Evolutionary conservation across 2,113 vertebrate species (phyloP).

Genomic region (Hypanus sabinus): DNA sequence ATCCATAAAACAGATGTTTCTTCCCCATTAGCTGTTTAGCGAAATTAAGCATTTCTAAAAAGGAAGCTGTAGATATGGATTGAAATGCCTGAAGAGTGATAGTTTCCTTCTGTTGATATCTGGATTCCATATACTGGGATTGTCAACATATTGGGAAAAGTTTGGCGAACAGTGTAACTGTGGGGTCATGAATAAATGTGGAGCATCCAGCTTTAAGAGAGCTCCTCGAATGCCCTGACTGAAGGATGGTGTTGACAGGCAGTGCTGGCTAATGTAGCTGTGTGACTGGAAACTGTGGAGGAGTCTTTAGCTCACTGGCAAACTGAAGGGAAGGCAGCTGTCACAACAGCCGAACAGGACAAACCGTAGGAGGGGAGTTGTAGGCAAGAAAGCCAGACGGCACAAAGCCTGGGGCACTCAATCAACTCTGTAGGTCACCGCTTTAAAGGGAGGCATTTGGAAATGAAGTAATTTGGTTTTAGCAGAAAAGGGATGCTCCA

Average conservation of each 20-base stretch:
- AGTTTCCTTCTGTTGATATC: not conserved
- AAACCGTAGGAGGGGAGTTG: not conserved
- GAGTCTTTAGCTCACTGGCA: not conserved
- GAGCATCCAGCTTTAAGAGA: not conserved
- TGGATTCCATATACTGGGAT: not conserved
- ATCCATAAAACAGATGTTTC: conserved; percentile 16
- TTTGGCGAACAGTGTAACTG: not conserved
- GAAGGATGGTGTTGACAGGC: not conserved
- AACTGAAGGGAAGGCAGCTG: not conserved
- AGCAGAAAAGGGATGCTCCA: not conserved
- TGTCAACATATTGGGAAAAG: not conserved
- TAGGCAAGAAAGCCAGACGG: not conserved
- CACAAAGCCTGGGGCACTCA: not conserved
- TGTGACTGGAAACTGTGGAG: not conserved
- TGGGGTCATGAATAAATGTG: not conserved
- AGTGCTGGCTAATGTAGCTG: not conserved
- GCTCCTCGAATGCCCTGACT: not conserved
- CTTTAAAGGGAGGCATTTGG: not conserved
- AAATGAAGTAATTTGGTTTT: not conserved
- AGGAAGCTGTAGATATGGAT: too few species aligned
- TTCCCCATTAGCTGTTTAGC: not conserved
- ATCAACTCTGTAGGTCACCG: not conserved
- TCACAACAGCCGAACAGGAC: not conserved
- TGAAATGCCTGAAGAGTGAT: not conserved
- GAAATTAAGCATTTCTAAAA: conserved; percentile 1